A percentile compares a stretch with the other conserved stretches of the same genome.
Conservation (phyloP, 2,888 invertebrate species). For the Pristionchus arcanus region DNA sequence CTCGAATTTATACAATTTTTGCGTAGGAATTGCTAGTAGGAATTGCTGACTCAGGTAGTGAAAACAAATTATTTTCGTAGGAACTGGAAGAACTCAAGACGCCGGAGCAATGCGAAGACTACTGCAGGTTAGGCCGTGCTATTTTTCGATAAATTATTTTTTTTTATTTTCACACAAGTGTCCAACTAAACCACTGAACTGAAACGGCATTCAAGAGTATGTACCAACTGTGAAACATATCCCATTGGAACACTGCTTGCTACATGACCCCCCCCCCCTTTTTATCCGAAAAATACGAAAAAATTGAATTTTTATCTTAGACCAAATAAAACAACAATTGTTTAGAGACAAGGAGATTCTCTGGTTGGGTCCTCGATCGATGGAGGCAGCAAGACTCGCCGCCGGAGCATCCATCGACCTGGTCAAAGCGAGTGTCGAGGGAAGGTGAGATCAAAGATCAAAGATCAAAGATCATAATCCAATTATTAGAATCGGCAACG, state of each 20-base stretch:
- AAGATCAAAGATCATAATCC: background rate
- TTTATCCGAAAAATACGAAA: too few relatives aligned
- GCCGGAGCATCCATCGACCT: constrained; percentile 68
- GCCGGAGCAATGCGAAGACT: constrained; percentile 66
- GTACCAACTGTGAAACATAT: background rate
- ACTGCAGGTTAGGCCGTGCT: constrained; percentile 59
- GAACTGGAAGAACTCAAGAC: constrained; percentile 61
- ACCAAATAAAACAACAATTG: background rate
- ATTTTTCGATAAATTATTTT: background rate
- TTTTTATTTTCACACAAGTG: too few relatives aligned
- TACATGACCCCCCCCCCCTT: too few relatives aligned
- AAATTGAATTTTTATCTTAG: too few relatives aligned
- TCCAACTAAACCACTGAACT: background rate
- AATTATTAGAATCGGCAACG: constrained; percentile 83
- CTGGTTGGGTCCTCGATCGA: constrained; percentile 65
- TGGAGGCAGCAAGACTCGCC: constrained; percentile 66
- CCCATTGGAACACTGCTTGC: background rate
- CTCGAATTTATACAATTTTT: background rate
- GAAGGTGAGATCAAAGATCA: constrained; percentile 54
- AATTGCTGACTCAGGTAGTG: background rate
- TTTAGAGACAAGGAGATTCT: constrained; percentile 68
- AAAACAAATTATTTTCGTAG: too few relatives aligned
- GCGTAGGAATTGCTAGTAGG: background rate
- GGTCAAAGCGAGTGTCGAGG: constrained; percentile 66
- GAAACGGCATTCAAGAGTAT: background rate